phyloP scores from a whole-genome alignment of 1,140 invertebrate species.

The Euura lappo region DNA sequence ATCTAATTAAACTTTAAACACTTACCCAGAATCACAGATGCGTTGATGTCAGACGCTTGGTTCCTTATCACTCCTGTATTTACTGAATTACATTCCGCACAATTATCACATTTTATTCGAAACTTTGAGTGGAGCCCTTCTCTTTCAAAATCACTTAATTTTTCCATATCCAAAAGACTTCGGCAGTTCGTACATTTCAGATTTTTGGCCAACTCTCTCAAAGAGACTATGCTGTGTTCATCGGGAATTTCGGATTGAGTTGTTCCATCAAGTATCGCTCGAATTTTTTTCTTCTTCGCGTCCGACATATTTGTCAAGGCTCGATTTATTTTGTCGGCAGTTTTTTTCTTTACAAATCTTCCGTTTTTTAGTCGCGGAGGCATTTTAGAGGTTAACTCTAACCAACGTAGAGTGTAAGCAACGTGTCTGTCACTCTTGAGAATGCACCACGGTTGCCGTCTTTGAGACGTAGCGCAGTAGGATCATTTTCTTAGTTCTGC shows the following conservation, averaged over 20 bases:
- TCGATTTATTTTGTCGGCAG: not conserved
- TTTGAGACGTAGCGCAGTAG: slow-evolving; percentile 6
- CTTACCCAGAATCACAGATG: not conserved
- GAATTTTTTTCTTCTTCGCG: not conserved
- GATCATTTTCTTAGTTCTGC: not conserved
- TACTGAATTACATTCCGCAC: slow-evolving; percentile 10
- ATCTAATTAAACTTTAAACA: not conserved
- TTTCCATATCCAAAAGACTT: slow-evolving; percentile 17
- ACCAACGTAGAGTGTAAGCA: not conserved
- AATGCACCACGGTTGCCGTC: not conserved
- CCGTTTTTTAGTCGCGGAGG: no score
- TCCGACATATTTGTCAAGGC: not conserved
- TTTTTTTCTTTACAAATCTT: not conserved
- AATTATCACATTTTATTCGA: slow-evolving; percentile 11
- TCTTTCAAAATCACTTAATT: slow-evolving; percentile 9
- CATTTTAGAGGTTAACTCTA: not conserved
- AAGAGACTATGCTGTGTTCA: not conserved
- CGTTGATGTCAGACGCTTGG: slow-evolving; percentile 3
- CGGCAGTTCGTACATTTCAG: slow-evolving; percentile 6
- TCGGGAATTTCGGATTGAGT: not conserved
- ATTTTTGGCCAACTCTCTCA: slow-evolving; percentile 14
- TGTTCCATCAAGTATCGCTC: not conserved
- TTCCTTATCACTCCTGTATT: slow-evolving; percentile 10
- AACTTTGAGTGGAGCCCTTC: slow-evolving; percentile 14
- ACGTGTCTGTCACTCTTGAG: not conserved